A percentile compares a stretch with the other conserved stretches of the same genome.
These are phyloP conservation scores for Microchrysa polita DNA, from an alignment of 2,888 invertebrate species.

Conservation along the genomic window DNA sequence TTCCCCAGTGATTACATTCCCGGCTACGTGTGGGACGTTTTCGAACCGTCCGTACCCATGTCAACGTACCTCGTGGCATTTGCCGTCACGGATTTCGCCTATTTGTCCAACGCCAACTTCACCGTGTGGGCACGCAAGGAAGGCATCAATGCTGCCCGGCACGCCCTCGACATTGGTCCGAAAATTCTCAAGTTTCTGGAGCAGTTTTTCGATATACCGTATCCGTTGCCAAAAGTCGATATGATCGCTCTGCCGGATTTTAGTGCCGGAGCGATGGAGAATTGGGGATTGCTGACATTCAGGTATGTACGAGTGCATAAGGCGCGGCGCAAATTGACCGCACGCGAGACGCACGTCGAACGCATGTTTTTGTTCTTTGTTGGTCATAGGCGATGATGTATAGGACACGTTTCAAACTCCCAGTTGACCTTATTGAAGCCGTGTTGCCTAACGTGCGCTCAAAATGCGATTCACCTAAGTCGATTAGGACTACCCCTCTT, in stretches of 20 bases:
- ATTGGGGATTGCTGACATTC: constrained; percentile 84
- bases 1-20: constrained; percentile 67
- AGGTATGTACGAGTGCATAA: constrained; percentile 67
- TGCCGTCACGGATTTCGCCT: constrained; percentile 80
- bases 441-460: no score
- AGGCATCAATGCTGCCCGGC: constrained; percentile 76
- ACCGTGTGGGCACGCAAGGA: constrained; percentile 77
- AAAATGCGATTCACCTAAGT: no score
- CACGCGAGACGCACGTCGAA: no score
- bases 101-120: constrained; percentile 68
- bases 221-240: constrained; percentile 84
- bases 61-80: constrained; percentile 91
- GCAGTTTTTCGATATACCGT: constrained; percentile 78
- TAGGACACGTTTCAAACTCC: no score
- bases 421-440: no score
- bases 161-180: constrained; percentile 80
- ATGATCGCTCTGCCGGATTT: constrained; percentile 95
- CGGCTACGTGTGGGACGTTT: constrained; percentile 81
- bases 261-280: constrained; percentile 89
- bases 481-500: no score
- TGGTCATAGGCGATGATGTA: no score
- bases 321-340: no score
- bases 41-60: constrained; percentile 82
- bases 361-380: no score
- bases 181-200: constrained; percentile 76